phyloP scores from a whole-genome alignment of 2,113 vertebrate genomes.

The Alligator mississippiensis region DNA sequence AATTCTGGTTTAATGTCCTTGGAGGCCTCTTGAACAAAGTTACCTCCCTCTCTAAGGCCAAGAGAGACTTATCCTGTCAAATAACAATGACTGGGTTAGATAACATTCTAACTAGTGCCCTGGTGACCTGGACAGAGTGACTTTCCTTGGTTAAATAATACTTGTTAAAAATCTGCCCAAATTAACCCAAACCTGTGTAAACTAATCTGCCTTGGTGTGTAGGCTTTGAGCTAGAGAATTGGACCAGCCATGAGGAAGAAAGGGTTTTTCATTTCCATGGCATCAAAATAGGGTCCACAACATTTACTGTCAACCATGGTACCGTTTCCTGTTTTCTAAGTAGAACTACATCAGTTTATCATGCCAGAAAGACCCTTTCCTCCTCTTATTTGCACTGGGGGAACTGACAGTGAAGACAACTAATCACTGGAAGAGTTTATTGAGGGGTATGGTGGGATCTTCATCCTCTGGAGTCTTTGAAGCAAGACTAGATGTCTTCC shows the following conservation, averaged over 20 bases:
- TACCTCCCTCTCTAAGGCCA: neutral
- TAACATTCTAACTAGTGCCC: neutral
- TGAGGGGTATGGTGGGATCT: conserved; percentile 18
- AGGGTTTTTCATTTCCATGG: neutral
- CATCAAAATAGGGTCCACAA: neutral
- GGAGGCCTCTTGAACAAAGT: conserved; percentile 18
- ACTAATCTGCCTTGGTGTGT: neutral
- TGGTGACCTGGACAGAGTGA: neutral
- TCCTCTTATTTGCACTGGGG: neutral
- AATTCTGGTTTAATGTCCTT: conserved; percentile 15
- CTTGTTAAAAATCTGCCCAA: neutral
- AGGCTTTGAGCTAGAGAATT: neutral
- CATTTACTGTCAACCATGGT: neutral
- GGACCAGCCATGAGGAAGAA: neutral
- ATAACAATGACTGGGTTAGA: neutral
- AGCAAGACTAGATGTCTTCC: neutral
- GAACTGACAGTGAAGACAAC: conserved; percentile 3
- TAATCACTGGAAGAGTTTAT: conserved; percentile 24
- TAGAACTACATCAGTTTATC: neutral
- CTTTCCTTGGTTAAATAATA: neutral
- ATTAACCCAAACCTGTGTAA: neutral
- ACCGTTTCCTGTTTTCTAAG: neutral
- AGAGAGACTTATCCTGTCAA: neutral
- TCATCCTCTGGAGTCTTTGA: neutral
- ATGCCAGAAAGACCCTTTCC: neutral